These are phyloP conservation scores for Anarhynchus alexandrinus DNA, from an alignment of 2,113 vertebrate species.

Conservation along the genomic window DNA sequence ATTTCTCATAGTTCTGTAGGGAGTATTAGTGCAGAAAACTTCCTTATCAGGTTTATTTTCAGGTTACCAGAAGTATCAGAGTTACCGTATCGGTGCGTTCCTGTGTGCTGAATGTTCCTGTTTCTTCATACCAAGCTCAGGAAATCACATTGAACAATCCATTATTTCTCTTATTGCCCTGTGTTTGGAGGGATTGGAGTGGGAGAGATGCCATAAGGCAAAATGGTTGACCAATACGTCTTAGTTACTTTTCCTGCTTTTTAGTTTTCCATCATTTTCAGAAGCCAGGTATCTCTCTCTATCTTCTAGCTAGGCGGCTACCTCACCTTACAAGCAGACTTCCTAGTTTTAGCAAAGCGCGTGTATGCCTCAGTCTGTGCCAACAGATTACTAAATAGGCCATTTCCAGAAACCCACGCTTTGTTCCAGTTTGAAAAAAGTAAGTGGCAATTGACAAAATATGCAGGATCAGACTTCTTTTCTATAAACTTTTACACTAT, in stretches of 20 bases:
- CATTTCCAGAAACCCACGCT: not conserved
- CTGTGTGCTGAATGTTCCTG: not conserved
- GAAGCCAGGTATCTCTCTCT: not conserved
- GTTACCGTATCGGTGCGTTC: rapidly evolving
- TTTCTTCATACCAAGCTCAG: not conserved
- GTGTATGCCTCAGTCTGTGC: not conserved
- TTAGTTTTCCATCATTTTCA: not conserved
- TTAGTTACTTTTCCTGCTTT: not conserved
- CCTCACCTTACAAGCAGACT: not conserved
- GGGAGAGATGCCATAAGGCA: not conserved
- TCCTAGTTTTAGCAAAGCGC: not conserved
- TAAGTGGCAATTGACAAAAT: not conserved
- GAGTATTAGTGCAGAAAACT: not conserved
- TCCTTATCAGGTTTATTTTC: not conserved
- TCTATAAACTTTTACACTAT: not conserved
- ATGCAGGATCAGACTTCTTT: not conserved
- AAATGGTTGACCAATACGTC: not conserved
- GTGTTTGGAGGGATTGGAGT: not conserved
- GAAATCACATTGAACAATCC: not conserved
- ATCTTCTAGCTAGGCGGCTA: not conserved
- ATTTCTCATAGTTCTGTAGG: not conserved
- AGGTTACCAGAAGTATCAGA: not conserved
- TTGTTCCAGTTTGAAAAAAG: not conserved
- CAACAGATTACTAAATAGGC: not conserved
- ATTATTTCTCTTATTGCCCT: not conserved